These are phyloP conservation scores for Dipodomys merriami DNA, from an alignment of 2,113 vertebrate genomes.

Conservation along the genomic window DNA sequence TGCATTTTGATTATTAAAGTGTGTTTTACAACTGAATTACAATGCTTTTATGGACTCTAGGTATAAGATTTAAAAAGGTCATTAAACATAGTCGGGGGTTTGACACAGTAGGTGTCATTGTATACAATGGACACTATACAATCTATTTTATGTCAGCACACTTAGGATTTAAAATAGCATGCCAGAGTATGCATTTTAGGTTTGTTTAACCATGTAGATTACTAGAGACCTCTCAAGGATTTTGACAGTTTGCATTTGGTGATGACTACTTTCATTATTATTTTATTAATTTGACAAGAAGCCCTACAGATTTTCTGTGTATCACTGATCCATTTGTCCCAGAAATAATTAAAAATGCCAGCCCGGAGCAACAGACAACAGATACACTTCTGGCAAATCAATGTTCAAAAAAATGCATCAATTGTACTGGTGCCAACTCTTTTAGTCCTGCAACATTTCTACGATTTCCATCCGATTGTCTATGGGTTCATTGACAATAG, in stretches of 20 bases:
- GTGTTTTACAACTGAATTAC: slow-evolving; percentile 92
- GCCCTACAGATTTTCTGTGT: slow-evolving; percentile 87
- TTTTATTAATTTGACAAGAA: slow-evolving; percentile 91
- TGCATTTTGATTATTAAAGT: slow-evolving; percentile 94
- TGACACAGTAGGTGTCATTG: slow-evolving; percentile 92
- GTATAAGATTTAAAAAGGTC: slow-evolving; percentile 97
- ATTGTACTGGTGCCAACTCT: slow-evolving; percentile 84
- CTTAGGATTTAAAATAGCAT: slow-evolving; percentile 81
- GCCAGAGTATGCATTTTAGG: slow-evolving; percentile 72
- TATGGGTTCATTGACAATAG: slow-evolving; percentile 77
- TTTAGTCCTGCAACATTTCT: slow-evolving; percentile 77
- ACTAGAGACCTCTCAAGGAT: slow-evolving; percentile 84
- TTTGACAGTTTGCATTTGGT: slow-evolving; percentile 86
- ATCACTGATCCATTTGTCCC: slow-evolving; percentile 87
- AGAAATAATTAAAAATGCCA: slow-evolving; percentile 91
- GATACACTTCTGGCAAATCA: slow-evolving; percentile 88
- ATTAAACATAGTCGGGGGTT: slow-evolving; percentile 92
- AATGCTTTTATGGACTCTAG: slow-evolving; percentile 92
- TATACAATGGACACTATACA: slow-evolving; percentile 90
- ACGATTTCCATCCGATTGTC: slow-evolving; percentile 79
- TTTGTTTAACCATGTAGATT: slow-evolving; percentile 83
- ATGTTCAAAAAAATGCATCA: slow-evolving; percentile 87
- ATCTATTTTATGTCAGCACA: slow-evolving; percentile 89
- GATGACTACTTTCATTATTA: slow-evolving; percentile 88
- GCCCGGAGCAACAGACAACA: slow-evolving; percentile 89